Evolutionary conservation across 2,888 invertebrate genomes (phyloP), one percentile per base, ranked within the genome.

Genomic region (Laothoe populi): DNA sequence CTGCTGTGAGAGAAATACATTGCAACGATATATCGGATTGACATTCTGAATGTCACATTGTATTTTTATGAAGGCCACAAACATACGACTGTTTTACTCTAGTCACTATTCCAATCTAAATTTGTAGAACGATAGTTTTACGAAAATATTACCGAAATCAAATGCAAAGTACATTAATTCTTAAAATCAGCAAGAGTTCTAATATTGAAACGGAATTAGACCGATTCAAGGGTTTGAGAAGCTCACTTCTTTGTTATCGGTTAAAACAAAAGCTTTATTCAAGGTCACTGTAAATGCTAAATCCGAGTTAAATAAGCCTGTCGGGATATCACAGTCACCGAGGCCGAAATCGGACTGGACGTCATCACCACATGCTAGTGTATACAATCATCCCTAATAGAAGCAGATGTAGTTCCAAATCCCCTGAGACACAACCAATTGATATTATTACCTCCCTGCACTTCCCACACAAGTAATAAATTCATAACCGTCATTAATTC

Each of bases 401-500:
- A 5, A 44, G 44, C 44, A 44, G 44, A 44, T 44, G 8, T 42
- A 16, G 1, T 16, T n/a, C 44, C 44, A 44, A 19, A 19, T 44
- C 44, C 44, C 19, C 10, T 19, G 44, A 44, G 19, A 21, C 10
- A 44, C 4, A 44, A 19, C 44, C 44, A 44, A 44, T 44, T 44
- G 44, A 19, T 44, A 44, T 19, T 44, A 44, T 19, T 31, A 31
- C 31, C 19, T 7, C 19, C 38, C 44, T 10, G 8, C 19, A 13
- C 19, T n/a, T 42, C 42, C 42, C 45, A 45, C 19, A 11, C 49
- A 8, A 26, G 10, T 31, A 53, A 53, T 53, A 53, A 35, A 53
- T 53, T 35, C 49, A 35, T 44, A 19, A 44, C 35, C 31, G 8
- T 16, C 53, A 35, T 53, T 31, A 53, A 10, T 53, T 53, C 13